Base-by-base conservation (phyloP, 2,113 vertebrate species). In the Triplophysa tibetana region DNA sequence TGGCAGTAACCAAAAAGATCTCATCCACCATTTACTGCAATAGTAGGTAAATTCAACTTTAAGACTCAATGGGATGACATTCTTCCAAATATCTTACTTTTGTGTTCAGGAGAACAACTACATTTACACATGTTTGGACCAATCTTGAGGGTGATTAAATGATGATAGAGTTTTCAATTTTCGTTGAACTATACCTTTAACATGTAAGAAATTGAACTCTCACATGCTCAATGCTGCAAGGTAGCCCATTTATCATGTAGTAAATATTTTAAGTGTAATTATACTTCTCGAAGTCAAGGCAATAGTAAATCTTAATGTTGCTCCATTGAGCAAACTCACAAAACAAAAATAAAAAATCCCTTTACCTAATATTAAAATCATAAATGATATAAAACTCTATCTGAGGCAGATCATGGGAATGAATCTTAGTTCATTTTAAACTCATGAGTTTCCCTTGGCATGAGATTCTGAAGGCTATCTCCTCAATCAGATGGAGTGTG, bases 361-460 rank as follows among this genome's bases (percentile, higher is more conserved):
- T 43, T 79, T 3, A 6, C 50, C 13, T 24, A n/a, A 75, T 13
- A 48, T 33, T 50, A 3, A 48, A 33, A 26, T 54, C 21, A 64
- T 17, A 50, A 26, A n/a, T 19, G 24, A 33, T 26, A 6, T 33
- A 56, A 2, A 33, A 8, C 12, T 79, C 24, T 58, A 9, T 10
- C 63, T 82, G 48, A 33, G 56, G 58, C 16, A 33, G n/a, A 38
- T 58, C 16, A 64, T 24, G 19, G 41, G 54, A 50, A 68, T 45
- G 13, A 26, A 8, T 24, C 52, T 5, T n/a, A 24, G 64, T 72
- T 61, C 3, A 60, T 50, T 73, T 56, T 29, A 29, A 69, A 70
- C 72, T 10, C n/a, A 33, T 73, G 38, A 26, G 50, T n/a, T 65
- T 62, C 78, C 52, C 61, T 67, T 77, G 52, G 21, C 61, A 16